Base-by-base conservation (phyloP, 2,888 invertebrate genomes). In the Eurois occulta region DNA sequence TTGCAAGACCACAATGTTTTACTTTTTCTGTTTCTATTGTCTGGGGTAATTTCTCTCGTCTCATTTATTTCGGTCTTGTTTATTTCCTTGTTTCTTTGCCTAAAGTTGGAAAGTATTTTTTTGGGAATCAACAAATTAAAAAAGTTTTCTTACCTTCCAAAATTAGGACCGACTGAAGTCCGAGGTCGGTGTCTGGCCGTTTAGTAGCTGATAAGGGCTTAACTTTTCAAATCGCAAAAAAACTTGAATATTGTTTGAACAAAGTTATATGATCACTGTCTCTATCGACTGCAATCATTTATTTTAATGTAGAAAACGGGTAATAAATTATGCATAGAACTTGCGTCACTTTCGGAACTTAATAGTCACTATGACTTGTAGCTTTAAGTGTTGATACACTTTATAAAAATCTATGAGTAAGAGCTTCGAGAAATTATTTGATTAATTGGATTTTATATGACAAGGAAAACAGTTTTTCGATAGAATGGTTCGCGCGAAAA, bases 351-450 rank as follows among this genome's bases (percentile, higher is more conserved):
- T 67, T 71, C 0, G 3, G 24, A 48, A 52, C 41, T 62, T 4
- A 35, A 18, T 43, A 24, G 41, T 70, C 18, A 62, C 32, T 41
- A 1, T 32, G 35, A 64, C 21, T 35, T 52, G n/a, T 38, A 46
- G 13, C 62, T 62, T 38, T 18, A 70, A 79, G 24, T 64, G 8
- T 28, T 67, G n/a, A n/a, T n/a, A n/a, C 66, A 11, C 35, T 16
- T 60, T 38, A 65, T 62, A 74, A 32, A 78, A 81, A n/a, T 60
- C 21, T 28, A n/a, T 73, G 41, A 72, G 28, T 66, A 66, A 67
- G 55, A 38, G 28, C 62, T 41, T 60, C 28, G 18, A 35, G 10
- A 21, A 16, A 24, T 35, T 35, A 62, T 43, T 62, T 79, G 41
- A 43, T 70, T 32, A 71, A 55, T 72, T 55, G 35, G 1, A n/a